Conservation (phyloP, 2,888 invertebrate species). For the Melieria picta region DNA sequence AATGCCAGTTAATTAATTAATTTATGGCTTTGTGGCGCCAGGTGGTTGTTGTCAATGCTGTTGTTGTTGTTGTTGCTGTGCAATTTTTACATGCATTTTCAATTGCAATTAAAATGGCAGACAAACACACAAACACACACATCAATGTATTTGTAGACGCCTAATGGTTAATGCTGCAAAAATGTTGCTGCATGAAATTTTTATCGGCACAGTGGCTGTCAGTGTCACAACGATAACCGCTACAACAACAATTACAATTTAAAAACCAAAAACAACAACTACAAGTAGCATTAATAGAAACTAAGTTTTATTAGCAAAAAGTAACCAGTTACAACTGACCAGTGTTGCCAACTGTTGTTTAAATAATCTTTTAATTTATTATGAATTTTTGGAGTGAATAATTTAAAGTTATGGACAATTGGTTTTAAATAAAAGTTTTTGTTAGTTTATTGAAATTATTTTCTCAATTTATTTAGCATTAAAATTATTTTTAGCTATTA, state of each 20-base stretch:
- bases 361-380: too few relatives aligned
- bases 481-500: too few relatives aligned
- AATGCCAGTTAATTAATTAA: slow-evolving; percentile 28
- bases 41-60: neutral
- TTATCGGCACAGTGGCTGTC: neutral
- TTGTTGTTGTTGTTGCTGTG: neutral
- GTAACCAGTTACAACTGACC: too few relatives aligned
- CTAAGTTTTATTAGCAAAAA: too few relatives aligned
- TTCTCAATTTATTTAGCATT: too few relatives aligned
- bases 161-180: too few relatives aligned
- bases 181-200: too few relatives aligned
- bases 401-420: neutral
- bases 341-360: too few relatives aligned
- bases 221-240: slow-evolving; percentile 3
- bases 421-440: too few relatives aligned
- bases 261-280: neutral
- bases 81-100: slow-evolving; percentile 19
- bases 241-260: neutral
- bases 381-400: neutral
- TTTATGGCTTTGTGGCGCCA: slow-evolving; percentile 23
- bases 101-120: neutral
- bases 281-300: neutral
- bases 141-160: too few relatives aligned
- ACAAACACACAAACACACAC: neutral
- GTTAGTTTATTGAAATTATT: too few relatives aligned